A percentile compares a stretch with the other conserved stretches of the same genome.
Conservation (phyloP, 2,888 invertebrate species). For the Leucoptera coffeella region DNA sequence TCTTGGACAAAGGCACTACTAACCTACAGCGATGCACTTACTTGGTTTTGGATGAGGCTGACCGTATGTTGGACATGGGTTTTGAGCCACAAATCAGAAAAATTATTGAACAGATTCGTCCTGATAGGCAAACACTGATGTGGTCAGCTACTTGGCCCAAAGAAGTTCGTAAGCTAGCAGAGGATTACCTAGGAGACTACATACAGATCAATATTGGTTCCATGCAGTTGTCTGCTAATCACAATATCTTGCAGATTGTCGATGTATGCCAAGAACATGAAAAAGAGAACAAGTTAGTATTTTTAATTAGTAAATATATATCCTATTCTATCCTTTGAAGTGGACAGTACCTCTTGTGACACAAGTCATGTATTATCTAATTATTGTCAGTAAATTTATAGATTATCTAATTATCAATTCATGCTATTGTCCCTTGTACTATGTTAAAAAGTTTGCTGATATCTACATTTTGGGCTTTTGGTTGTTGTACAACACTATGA, state of each 20-base stretch:
- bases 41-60: slow-evolving; percentile 84
- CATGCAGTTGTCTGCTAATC: slow-evolving; percentile 79
- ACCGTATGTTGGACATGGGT: slow-evolving; percentile 97
- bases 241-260: slow-evolving; percentile 83
- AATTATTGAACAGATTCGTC: slow-evolving; percentile 87
- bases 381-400: neutral
- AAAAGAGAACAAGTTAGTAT: slow-evolving; percentile 61
- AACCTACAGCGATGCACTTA: slow-evolving; percentile 75
- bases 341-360: no score
- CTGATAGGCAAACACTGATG: slow-evolving; percentile 94
- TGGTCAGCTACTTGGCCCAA: slow-evolving; percentile 99
- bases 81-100: slow-evolving; percentile 95
- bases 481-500: no score
- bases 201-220: slow-evolving; percentile 91
- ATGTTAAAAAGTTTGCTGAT: no score
- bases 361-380: neutral
- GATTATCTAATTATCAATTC: neutral
- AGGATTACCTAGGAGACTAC: slow-evolving; percentile 87
- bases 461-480: no score
- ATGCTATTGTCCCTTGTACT: neutral
- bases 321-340: no score
- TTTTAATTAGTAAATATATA: no score
- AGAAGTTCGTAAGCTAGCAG: slow-evolving; percentile 86
- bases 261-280: slow-evolving; percentile 84
- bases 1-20: slow-evolving; percentile 69